Base-by-base conservation (phyloP, 1,140 invertebrate genomes). In the Metopolophium dirhodum region DNA sequence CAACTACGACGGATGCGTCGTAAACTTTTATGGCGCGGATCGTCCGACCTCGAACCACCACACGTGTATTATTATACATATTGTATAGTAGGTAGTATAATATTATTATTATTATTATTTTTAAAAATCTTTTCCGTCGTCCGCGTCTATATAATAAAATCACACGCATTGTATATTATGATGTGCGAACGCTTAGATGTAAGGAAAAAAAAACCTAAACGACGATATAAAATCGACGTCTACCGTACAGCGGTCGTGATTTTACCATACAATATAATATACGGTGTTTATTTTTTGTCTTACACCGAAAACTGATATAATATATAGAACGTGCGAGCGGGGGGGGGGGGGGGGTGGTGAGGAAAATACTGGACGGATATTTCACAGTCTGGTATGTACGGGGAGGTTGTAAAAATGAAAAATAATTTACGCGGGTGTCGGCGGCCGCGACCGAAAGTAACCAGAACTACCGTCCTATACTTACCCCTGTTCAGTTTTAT, bases 401-500 rank as follows among this genome's bases (percentile, higher is more conserved):
- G 47, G 87, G n/a, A 20, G 87, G 47, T 89, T 91, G 90, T 91
- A 91, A 91, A 91, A 91, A 49, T 83, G 61, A 83, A 77, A 77
- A 77, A 82, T 49, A 82, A 83, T 49, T 45, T 77, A 23, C 68
- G 37, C 26, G n/a, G 68, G n/a, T 30, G 77, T n/a, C 61, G 91
- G 41, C 41, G 41, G 68, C 26, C 41, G 91, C 77, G 68, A 92
- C 77, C 61, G 91, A 92, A 14, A 82, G 91, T 82, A 92, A 92
- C 91, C 91, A 92, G 91, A 92, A 89, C 87, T 47, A 30, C 45
- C 26, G n/a, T 35, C 1, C 1, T 45, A 41, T 30, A 77, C 68
- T 37, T 91, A 91, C 68, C 90, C 90, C 90, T 85, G 77, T 92
- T 54, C 3, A 26, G 47, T 83, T 92, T 92, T 92, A 92, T 92